Evolutionary conservation across 2,797 vertebrate genomes (phyloP), one percentile per base, ranked within the genome.

Genomic region (Coendou prehensilis): DNA sequence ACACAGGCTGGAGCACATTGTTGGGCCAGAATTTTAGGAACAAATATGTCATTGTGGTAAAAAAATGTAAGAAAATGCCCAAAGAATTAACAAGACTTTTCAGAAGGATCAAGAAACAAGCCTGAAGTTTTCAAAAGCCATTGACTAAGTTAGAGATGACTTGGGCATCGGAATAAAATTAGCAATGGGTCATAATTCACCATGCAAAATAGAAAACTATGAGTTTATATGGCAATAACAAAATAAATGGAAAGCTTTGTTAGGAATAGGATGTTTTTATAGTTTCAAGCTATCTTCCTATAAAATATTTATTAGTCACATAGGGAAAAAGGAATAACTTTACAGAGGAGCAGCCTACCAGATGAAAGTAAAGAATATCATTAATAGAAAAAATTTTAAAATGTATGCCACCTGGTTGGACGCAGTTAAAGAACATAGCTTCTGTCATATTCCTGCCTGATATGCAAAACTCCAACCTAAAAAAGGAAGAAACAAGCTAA

Each of bases 241-340:
- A 50, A 89, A 64, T 30, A 92, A 85, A 89, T 45, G 85, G 22
- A 80, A 80, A 82, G 6, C 89, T 57, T 89, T 67, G 52, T 69
- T 23, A 75, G 6, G 33, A 85, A 85, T 4, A 45, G 33, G 6
- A 64, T 73, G 89, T 61, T 71, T 83, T 63, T 33, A 78, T 30
- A 15, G 56, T 41, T 79, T 79, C 37, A 92, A 73, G 33, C 41
- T 67, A 59, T 28, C 41, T 89, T 89, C 23, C 10, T 56, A 71
- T 30, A 85, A 84, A 88, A 76, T 81, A 85, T 80, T 90, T 73
- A 64, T 52, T 71, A 52, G 50, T 57, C 63, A 80, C n/a, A 37
- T 67, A 86, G 13, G 9, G 22, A 67, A 89, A 87, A 69, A 26
- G 28, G 10, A 82, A 26, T 67, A 84, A 85, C 47, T 81, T 78